Evolutionary conservation across 2,888 invertebrate species (phyloP), one percentile per base, ranked within the genome.

Genomic region (Acronicta psi): DNA sequence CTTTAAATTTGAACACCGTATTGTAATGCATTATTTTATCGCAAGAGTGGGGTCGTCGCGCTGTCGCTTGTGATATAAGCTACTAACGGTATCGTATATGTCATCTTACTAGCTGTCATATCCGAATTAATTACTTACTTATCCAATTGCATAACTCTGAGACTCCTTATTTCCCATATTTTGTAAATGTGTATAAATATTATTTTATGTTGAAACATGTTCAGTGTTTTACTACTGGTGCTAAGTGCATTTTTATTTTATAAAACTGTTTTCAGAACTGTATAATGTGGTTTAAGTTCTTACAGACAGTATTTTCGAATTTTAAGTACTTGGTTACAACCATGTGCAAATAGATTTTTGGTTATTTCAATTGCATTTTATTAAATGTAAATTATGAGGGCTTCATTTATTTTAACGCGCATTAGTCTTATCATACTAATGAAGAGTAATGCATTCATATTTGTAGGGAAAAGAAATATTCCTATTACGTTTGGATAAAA

Each of bases 101-200:
- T 64, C 37, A 29, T 37, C 16, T 11, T 17, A 9, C 23, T 42
- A 52, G 16, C 17, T 53, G 16, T 41, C 16, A 2, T 29, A 36
- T 38, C 44, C 8, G 6, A 37, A 11, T 38, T 17, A 50, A 47
- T 36, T 29, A 34, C 38, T n/a, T n/a, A 20, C 44, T 16, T 25
- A 10, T 36, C 16, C n/a, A 46, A 31, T 41, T 45, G 2, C 5
- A 45, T 34, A 25, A 46, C 17, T n/a, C 49, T 40, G 36, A 18
- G 1, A 6, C 17, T 29, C 55, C 58, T 58, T 75, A 50, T 25
- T 54, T 53, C n/a, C 29, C 40, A 73, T 73, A 59, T 68, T 86
- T 81, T 91, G 87, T 90, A 92, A 90, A 90, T 90, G 85, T 92
- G 87, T 91, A 90, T 85, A 89, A 87, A 87, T 89, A 70, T 77